Evolutionary conservation across 2,888 invertebrate genomes (phyloP), one percentile per base, ranked within the genome.

Genomic region (Meliscaeva auricollis): DNA sequence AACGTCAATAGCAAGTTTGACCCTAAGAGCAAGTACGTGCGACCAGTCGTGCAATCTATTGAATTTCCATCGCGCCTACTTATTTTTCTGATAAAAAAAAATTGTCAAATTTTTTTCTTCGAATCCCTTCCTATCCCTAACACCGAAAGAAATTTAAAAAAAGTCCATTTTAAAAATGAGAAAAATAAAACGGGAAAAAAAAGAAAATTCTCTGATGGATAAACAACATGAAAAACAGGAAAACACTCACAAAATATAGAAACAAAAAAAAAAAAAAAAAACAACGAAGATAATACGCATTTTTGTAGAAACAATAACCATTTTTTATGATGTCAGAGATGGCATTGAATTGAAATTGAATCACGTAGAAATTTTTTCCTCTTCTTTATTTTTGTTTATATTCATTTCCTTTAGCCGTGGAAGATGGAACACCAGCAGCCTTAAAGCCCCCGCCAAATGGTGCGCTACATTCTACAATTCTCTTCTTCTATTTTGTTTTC

Each of bases 341-440:
- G 76, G 85, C 73, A 76, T 81, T 85, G 81, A 85, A 85, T 81
- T 72, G 81, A 85, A 85, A 85, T 85, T 85, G 85, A 85, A 85
- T 85, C 85, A 85, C 85, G 85, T 85, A 85, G 85, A 73, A 81
- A 58, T 85, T 81, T 73, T 26, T 81, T 62, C 66, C 52, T 76
- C 62, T 85, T 62, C 68, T 68, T 50, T 78, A 15, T 17, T 4
- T 50, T 32, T 35, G 54, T 64, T 70, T 79, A 58, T 66, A 38
- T 70, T 79, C 64, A 66, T 66, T 48, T 50, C 20, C 35, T 50
- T 66, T 50, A 20, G n/a, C 8, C 8, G 46, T 48, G 1, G 48
- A n/a, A 62, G 22, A 62, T 62, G 62, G 44, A 62, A 62, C n/a
- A n/a, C n/a, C n/a, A 38, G n/a, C 41, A 41, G 9, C 60, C 41